Percentiles rank a stretch among this genome's conserved stretches.
Evolutionary conservation across 2,797 vertebrate genomes (phyloP).

Genomic region (Microchirus variegatus): DNA sequence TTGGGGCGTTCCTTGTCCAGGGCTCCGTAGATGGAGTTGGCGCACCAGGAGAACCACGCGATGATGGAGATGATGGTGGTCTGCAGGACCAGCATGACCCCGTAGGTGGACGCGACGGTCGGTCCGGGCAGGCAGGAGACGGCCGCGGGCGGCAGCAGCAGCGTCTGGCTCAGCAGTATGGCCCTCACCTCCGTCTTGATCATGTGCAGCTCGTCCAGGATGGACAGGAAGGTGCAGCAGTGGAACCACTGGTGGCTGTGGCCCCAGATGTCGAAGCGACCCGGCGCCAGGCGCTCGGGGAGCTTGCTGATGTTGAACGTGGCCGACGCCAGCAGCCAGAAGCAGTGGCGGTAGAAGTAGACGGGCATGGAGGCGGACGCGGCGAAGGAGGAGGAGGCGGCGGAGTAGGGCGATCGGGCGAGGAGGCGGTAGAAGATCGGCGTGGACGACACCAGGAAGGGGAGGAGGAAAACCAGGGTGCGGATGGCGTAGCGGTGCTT

Average conservation of each 20-base stretch:
- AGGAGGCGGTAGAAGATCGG: slow-evolving; percentile 84
- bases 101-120: slow-evolving; percentile 76
- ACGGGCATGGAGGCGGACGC: slow-evolving; percentile 59
- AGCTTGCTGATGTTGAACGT: slow-evolving; percentile 85
- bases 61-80: slow-evolving; percentile 81
- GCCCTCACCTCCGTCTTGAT: slow-evolving; percentile 81
- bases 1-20: slow-evolving; percentile 49
- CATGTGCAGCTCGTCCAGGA: slow-evolving; percentile 85
- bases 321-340: slow-evolving; percentile 83
- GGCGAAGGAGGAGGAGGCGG: slow-evolving; percentile 44
- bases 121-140: slow-evolving; percentile 63
- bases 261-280: slow-evolving; percentile 84
- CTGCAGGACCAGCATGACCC: slow-evolving; percentile 83
- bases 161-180: slow-evolving; percentile 66
- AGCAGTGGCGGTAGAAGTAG: slow-evolving; percentile 83
- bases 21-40: slow-evolving; percentile 69
- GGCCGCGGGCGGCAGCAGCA: slow-evolving; percentile 52
- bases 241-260: slow-evolving; percentile 88
- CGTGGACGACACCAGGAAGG: slow-evolving; percentile 81
- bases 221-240: slow-evolving; percentile 86
- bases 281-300: slow-evolving; percentile 80
- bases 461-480: slow-evolving; percentile 84
- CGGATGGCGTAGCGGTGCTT: slow-evolving; percentile 82
- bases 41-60: slow-evolving; percentile 75
- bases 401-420: slow-evolving; percentile 56